These are phyloP conservation scores for Sander lucioperca DNA, from an alignment of 2,113 vertebrate genomes.

Conservation along the genomic window DNA sequence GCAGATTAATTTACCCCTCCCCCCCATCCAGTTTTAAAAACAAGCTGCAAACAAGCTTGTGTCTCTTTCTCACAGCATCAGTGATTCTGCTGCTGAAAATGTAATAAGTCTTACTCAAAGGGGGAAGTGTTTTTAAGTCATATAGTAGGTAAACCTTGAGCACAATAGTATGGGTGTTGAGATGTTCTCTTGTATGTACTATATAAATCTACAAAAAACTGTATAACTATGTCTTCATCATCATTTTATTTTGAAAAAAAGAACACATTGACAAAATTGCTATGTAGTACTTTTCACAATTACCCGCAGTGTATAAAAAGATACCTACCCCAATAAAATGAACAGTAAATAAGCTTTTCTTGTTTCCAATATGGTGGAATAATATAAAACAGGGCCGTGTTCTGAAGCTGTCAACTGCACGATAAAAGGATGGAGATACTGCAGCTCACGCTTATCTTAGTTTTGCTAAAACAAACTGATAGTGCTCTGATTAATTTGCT, in stretches of 20 bases:
- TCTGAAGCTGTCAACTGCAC: constrained; percentile 36
- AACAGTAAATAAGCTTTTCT: constrained; percentile 19
- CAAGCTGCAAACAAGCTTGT: not conserved
- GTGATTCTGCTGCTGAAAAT: not conserved
- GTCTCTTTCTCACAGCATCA: no score
- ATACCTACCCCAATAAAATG: not conserved
- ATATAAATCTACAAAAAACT: no score
- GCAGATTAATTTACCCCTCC: not conserved
- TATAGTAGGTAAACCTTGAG: not conserved
- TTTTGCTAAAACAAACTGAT: constrained; percentile 20
- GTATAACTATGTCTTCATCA: no score
- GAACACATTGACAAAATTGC: no score
- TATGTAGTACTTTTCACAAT: no score
- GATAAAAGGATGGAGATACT: constrained; percentile 53
- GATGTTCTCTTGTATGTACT: no score
- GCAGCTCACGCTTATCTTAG: constrained; percentile 31
- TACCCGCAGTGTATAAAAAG: not conserved
- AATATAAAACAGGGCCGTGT: constrained; percentile 13
- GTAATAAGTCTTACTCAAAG: not conserved
- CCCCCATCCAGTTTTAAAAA: not conserved
- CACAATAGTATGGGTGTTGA: not conserved
- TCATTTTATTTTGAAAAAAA: no score
- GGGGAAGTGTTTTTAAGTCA: not conserved
- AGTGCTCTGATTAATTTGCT: constrained; percentile 26
- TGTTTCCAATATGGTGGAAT: constrained; percentile 5